A percentile compares a stretch with the other conserved stretches of the same genome.
These are phyloP conservation scores for Criorhina ranunculi DNA, from an alignment of 2,888 invertebrate genomes.

Conservation along the genomic window DNA sequence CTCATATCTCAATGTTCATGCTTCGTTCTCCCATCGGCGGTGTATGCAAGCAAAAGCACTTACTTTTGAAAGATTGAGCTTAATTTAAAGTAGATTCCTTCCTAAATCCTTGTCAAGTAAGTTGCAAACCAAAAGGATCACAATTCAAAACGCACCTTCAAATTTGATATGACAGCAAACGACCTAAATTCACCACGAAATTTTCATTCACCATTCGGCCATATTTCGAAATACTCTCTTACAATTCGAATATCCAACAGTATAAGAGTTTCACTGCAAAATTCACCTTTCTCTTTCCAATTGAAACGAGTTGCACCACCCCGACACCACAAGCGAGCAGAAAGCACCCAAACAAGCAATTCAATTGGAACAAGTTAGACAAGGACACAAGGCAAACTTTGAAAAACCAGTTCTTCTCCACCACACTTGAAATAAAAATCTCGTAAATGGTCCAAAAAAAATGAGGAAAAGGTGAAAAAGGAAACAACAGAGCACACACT, in stretches of 20 bases:
- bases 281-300: slow-evolving; percentile 39
- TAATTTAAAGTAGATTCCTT: too few relatives aligned
- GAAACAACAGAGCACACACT: slow-evolving; percentile 22
- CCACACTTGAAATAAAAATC: background rate
- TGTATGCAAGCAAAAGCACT: too few relatives aligned
- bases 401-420: slow-evolving; percentile 61
- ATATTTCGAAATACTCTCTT: slow-evolving; percentile 62
- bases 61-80: too few relatives aligned
- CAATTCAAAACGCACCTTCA: slow-evolving; percentile 20
- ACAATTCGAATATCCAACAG: slow-evolving; percentile 21
- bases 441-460: slow-evolving; percentile 52
- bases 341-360: slow-evolving; percentile 36
- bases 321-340: too few relatives aligned
- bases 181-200: background rate
- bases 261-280: slow-evolving; percentile 60
- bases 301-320: background rate
- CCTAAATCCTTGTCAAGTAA: too few relatives aligned
- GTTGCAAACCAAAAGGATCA: too few relatives aligned
- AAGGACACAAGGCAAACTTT: slow-evolving; percentile 34
- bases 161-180: background rate
- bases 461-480: slow-evolving; percentile 42
- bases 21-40: too few relatives aligned
- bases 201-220: slow-evolving; percentile 41
- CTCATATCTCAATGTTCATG: too few relatives aligned
- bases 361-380: slow-evolving; percentile 55